These are phyloP conservation scores for Malthinus flaveolus DNA, from an alignment of 2,888 invertebrate species.

Conservation along the genomic window DNA sequence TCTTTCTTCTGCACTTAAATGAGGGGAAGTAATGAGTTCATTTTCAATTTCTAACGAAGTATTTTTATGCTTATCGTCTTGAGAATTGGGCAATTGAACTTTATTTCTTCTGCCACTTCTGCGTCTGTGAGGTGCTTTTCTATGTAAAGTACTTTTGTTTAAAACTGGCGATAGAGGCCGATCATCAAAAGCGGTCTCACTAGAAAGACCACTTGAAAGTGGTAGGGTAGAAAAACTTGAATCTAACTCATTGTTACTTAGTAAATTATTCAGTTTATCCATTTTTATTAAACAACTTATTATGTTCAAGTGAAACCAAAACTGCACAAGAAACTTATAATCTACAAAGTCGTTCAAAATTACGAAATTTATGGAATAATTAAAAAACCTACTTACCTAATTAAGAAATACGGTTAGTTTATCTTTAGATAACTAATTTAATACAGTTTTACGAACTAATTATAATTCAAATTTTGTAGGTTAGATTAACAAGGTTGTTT, in stretches of 20 bases:
- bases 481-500: too few species aligned
- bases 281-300: background rate
- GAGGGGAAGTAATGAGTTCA: background rate
- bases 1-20: slow-evolving; percentile 26
- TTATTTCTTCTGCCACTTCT: slow-evolving; percentile 21
- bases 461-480: too few species aligned
- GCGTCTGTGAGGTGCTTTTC: slow-evolving; percentile 20
- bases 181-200: slow-evolving; percentile 7
- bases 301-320: background rate
- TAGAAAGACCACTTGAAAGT: background rate
- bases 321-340: background rate
- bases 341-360: background rate
- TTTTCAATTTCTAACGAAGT: background rate
- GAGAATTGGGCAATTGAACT: slow-evolving; percentile 15
- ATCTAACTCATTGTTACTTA: background rate
- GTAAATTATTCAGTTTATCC: background rate
- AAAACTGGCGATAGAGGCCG: slow-evolving; percentile 43
- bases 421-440: too few species aligned
- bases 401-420: too few species aligned
- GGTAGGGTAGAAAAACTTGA: too few species aligned
- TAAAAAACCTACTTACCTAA: too few species aligned
- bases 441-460: too few species aligned
- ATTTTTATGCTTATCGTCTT: slow-evolving; percentile 11
- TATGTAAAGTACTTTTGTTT: slow-evolving; percentile 31
- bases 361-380: too few species aligned